Evolutionary conservation across 2,113 vertebrate genomes (phyloP).

Genomic region (mouse (Mus musculus)): GRCm39 chr2:169719501-169720000

Average conservation of each 20-base stretch:
- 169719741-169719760: neutral
- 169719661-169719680: too few species aligned
- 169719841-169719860: slow-evolving; percentile 53
- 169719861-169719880: neutral
- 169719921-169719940: neutral
- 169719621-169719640: neutral
- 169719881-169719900: neutral
- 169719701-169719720: too few species aligned
- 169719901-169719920: neutral
- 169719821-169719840: slow-evolving; percentile 3
- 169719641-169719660: neutral
- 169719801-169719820: neutral
- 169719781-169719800: neutral
- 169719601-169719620: neutral
- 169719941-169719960: slow-evolving; percentile 36
- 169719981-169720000: neutral
- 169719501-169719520: neutral
- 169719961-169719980: neutral
- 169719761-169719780: neutral
- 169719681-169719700: too few species aligned
- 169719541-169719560: slow-evolving; percentile 45
- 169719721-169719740: too few species aligned
- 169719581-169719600: neutral
- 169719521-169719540: slow-evolving; percentile 57
- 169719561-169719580: slow-evolving; percentile 34